A percentile compares a stretch with the other conserved stretches of the same genome.
These are phyloP conservation scores for Saccostrea cuccullata DNA, from an alignment of 1,140 invertebrate genomes.

Conservation along the genomic window DNA sequence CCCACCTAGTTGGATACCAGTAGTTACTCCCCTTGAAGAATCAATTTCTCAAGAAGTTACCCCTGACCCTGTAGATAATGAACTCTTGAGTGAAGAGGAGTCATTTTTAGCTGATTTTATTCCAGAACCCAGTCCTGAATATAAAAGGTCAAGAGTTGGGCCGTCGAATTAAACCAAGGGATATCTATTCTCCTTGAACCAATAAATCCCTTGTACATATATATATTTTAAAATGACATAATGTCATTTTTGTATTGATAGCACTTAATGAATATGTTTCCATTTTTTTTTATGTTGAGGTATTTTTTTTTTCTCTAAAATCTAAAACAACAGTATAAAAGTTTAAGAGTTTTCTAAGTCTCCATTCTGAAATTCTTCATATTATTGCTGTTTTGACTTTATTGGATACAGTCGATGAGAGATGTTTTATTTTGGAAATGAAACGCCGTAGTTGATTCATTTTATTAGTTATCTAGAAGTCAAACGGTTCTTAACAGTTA, in stretches of 20 bases:
- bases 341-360: neutral
- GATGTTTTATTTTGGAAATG: no score
- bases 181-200: neutral
- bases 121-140: neutral
- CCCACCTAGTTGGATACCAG: neutral
- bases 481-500: no score
- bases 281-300: neutral
- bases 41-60: neutral
- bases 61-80: neutral
- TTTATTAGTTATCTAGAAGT: no score
- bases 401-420: no score
- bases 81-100: neutral
- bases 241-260: no score
- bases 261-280: neutral
- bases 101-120: neutral
- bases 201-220: no score
- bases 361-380: no score
- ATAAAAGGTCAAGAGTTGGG: neutral
- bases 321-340: no score
- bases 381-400: no score
- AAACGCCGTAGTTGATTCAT: no score
- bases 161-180: neutral
- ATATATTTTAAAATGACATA: no score
- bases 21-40: no score
- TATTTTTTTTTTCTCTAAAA: neutral